Base-by-base conservation (phyloP, 2,797 vertebrate genomes). In the Muscicapa striata region DNA sequence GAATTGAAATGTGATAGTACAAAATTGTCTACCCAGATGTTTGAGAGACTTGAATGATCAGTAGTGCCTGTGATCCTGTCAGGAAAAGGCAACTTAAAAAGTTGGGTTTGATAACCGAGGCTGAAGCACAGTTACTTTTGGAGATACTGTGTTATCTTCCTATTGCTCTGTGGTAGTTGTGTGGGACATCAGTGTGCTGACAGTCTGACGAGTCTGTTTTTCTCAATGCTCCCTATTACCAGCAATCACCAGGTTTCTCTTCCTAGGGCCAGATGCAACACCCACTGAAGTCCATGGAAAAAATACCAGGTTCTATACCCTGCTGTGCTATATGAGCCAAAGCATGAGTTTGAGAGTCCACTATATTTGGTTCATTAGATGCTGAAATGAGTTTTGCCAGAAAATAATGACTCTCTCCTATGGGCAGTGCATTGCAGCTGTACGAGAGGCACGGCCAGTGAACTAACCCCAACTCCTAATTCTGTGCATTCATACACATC, bases 381-480 rank as follows among this genome's bases (percentile, higher is more conserved):
- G 34, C 30, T 88, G 73, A 84, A 90, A 90, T 96, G 11, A 90
- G 36, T 94, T 94, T 88, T 89, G 43, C 70, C 55, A 79, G 69
- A 45, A 88, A 82, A 54, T 57, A 23, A 77, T 46, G 41, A 59
- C 26, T 94, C 63, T 48, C 48, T 88, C 30, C 54, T 70, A 6
- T 19, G 55, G 66, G 36, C 58, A 59, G 43, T 7, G 59, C 68
- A 23, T 46, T 58, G 2, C 27, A 11, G 24, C 14, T 55, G 23
- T 34, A 16, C 7, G 7, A 68, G 76, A 32, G 58, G 52, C 20
- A 43, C 11, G 36, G 75, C 5, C 58, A 48, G n/a, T 43, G 87
- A 89, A 59, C 54, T n/a, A 48, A 67, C 29, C 46, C 3, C 0
- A 32, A 13, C 66, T 83, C 68, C 46, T 32, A 8, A 27, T 38